Evolutionary conservation across 2,797 vertebrate species (phyloP), one percentile per base, ranked within the genome.

Genomic region (Botia kubotai): DNA sequence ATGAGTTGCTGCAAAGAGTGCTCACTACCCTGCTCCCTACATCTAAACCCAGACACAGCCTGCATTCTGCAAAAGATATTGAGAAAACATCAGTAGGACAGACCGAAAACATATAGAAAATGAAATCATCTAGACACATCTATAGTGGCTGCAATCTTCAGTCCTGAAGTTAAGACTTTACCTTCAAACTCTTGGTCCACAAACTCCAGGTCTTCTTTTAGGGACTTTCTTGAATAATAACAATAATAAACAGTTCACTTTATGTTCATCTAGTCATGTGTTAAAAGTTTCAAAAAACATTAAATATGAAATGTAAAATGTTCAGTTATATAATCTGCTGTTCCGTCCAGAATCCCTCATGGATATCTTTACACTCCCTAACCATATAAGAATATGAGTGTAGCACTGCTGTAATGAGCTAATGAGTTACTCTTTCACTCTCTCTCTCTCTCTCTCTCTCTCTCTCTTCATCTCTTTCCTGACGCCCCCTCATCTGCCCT

Each of bases 331-430:
- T 21, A 6, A 26, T 80, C 43, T 77, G 33, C 71, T 48, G 13
- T 68, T 62, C 21, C 33, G 62, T 80, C 62, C n/a, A 70, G 1
- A 19, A 7, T 71, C 43, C 68, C 29, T 81, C 48, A 68, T 11
- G n/a, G n/a, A 19, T 58, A n/a, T 79, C 52, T 81, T 77, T 46
- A 33, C 52, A 39, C 77, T 83, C 81, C 50, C 65, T 79, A 74
- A 63, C 68, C 70, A 75, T 78, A 83, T 77, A 79, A 55, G 74
- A 88, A 89, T 91, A 87, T 87, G 89, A 89, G 80, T 87, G 81
- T 85, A 88, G 82, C 29, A 78, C 87, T 75, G 85, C 83, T 88
- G 89, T 90, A 88, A 86, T 92, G 93, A 94, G 87, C 88, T 92
- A 89, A 85, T 87, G 78, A 75, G 70, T 68, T 69, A 86, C 86